Evolutionary conservation across 2,113 vertebrate genomes (phyloP), one percentile per base, ranked within the genome.

Genomic region (Ifrita kowaldi): DNA sequence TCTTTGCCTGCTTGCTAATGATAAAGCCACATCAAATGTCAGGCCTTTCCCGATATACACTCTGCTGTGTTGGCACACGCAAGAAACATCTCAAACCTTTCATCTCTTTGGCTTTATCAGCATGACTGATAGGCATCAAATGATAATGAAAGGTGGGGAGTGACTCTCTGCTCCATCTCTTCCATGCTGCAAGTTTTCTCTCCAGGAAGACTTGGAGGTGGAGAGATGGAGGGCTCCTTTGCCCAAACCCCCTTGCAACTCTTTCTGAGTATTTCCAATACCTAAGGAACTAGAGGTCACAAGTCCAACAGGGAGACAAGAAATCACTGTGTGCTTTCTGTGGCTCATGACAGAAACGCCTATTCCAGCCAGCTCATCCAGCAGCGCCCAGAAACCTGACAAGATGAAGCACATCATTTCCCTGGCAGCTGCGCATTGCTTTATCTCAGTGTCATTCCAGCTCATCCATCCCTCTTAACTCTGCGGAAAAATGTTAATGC

Each of bases 1-100:
- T 80, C 47, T 92, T 91, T 94, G 53, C 85, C 33, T 91, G 49
- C 65, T 60, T 87, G 80, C 52, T 67, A 82, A 18, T 57, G 85
- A 95, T 95, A 95, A 95, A 96, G 79, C 64, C 7, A 21, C 37
- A 93, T 86, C 74, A 96, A 90, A 79, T 56, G 71, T 78, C 74
- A 81, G 59, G 24, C 39, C 64, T 53, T 44, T 77, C 44, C 50
- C 14, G 6, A 78, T 65, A 70, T 4, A 77, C 18, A 17, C 17
- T 70, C 41, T 62, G 79, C 75, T 81, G 17, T 52, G 68, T 86
- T 10, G 50, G 63, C 68, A 81, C 15, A 9, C 0, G 0, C 21
- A 18, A 65, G 77, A 95, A 84, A 63, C 21, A 95, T 47, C 52
- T 83, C 74, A 86, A 80, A 93, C 23, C 85, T 75, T 87, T 78